These are phyloP conservation scores for Idaea straminata DNA, from an alignment of 2,888 invertebrate genomes.

Conservation along the genomic window DNA sequence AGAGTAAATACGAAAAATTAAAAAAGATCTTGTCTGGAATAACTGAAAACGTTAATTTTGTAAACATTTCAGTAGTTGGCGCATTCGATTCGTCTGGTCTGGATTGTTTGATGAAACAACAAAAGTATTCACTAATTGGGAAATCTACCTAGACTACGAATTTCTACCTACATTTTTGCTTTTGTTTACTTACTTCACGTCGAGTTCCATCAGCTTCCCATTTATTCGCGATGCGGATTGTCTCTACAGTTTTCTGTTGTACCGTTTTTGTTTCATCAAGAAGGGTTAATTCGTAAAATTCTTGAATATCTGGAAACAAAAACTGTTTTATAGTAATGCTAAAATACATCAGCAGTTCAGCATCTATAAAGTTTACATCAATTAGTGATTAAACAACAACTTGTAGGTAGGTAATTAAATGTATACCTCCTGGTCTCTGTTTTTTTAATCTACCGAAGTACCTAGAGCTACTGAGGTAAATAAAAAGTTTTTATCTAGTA, in stretches of 20 bases:
- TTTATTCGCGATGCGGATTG: constrained; percentile 96
- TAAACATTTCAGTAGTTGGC: constrained; percentile 2
- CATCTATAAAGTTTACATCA: too few species aligned
- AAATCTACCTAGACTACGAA: neutral
- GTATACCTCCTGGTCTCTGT: constrained; percentile 3
- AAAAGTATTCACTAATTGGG: neutral
- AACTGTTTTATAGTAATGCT: neutral
- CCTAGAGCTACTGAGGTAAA: neutral
- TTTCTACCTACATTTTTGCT: neutral
- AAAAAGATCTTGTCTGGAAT: neutral
- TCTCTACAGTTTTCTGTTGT: constrained; percentile 97
- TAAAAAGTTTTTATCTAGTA: constrained; percentile 30
- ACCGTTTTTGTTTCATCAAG: constrained; percentile 97
- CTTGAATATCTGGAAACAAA: constrained; percentile 92
- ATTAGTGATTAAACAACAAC: neutral
- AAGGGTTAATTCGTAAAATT: constrained; percentile 98
- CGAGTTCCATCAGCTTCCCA: constrained; percentile 86
- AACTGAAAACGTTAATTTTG: neutral
- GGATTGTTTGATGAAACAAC: neutral
- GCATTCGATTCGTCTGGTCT: neutral
- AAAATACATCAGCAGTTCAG: too few species aligned
- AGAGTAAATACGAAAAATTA: constrained; percentile 4
- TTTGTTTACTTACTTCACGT: constrained; percentile 59
- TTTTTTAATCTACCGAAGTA: neutral
- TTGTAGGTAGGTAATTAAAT: constrained; percentile 6